Conservation (phyloP, 2,888 invertebrate genomes). For the Allolobophora icterica region DNA sequence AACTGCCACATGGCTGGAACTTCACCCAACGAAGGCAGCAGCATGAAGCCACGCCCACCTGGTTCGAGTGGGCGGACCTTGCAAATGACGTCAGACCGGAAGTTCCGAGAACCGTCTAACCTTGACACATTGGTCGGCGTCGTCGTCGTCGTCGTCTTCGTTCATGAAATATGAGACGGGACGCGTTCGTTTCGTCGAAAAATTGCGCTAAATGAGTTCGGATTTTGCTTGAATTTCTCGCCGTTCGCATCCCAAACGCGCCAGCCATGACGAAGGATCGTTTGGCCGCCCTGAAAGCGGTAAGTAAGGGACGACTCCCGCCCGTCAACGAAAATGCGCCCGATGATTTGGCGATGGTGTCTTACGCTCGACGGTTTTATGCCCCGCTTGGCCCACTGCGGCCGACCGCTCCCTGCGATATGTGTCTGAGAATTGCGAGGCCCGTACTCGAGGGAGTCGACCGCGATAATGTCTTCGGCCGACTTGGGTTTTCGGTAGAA, state of each 20-base stretch:
- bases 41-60: background rate
- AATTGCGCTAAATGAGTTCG: background rate
- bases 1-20: too few species aligned
- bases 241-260: constrained; percentile 29
- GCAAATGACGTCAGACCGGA: constrained; percentile 21
- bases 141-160: background rate
- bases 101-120: constrained; percentile 22
- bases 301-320: constrained; percentile 53
- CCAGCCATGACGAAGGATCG: constrained; percentile 64
- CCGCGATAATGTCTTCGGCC: background rate
- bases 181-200: background rate
- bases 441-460: background rate
- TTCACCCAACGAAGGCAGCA: background rate
- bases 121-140: constrained; percentile 4
- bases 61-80: background rate
- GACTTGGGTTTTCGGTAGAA: too few species aligned
- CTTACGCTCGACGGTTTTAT: background rate
- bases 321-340: background rate
- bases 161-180: background rate
- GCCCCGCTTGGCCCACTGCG: background rate
- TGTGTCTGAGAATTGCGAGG: background rate
- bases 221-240: background rate
- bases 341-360: background rate
- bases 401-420: background rate
- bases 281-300: constrained; percentile 65